Conservation (phyloP, 2,113 vertebrate species). For the Pogonocichla stellata region DNA sequence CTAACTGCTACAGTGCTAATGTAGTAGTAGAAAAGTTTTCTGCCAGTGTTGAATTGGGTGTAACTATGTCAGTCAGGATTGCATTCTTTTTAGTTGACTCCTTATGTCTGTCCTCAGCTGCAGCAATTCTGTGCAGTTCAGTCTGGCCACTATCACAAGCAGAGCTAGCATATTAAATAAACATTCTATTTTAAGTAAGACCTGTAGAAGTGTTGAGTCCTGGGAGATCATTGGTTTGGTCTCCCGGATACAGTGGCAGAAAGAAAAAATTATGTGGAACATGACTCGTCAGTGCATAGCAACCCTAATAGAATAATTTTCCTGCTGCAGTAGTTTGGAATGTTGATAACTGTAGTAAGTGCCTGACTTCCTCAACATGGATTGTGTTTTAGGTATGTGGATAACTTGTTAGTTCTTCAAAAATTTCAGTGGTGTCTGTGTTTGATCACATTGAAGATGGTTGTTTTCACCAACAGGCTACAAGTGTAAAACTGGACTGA, state of each 20-base stretch:
- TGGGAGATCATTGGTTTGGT: neutral
- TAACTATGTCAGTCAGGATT: neutral
- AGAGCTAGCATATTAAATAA: neutral
- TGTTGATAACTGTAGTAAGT: neutral
- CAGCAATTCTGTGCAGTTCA: neutral
- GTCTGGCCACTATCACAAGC: neutral
- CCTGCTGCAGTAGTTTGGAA: neutral
- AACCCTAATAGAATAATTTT: neutral
- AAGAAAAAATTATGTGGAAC: neutral
- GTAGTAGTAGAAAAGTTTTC: neutral
- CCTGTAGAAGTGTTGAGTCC: neutral
- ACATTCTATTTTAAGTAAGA: neutral
- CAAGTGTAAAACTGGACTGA: neutral
- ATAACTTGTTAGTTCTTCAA: neutral
- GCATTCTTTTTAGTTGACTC: neutral
- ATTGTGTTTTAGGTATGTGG: neutral
- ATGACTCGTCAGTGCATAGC: neutral
- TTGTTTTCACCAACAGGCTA: neutral
- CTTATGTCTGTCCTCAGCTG: neutral
- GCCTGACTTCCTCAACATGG: neutral
- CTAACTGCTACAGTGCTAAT: neutral
- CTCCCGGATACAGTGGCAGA: neutral
- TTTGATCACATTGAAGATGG: neutral
- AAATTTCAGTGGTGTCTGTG: fast-evolving
- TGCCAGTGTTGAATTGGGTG: neutral